Conservation (phyloP, 2,113 vertebrate genomes). For the Elaphurus davidianus region DNA sequence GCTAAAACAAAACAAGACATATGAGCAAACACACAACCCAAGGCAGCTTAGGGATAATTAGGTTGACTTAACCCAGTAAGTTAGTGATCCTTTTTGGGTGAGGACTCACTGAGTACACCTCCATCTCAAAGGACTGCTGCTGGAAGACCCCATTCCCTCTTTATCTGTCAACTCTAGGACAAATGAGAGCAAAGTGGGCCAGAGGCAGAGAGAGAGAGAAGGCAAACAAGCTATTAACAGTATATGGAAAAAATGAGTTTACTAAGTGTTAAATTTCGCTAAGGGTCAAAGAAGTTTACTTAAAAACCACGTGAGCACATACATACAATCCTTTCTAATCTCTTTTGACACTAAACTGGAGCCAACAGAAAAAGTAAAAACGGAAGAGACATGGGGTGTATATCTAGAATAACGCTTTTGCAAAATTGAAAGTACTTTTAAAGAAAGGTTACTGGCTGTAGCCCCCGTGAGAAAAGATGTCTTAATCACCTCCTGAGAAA, state of each 20-base stretch:
- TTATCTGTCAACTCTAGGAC: slow-evolving; percentile 76
- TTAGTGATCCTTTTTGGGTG: slow-evolving; percentile 86
- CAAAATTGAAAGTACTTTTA: slow-evolving; percentile 56
- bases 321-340: slow-evolving; percentile 69
- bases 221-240: slow-evolving; percentile 44
- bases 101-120: slow-evolving; percentile 83
- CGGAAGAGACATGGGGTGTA: slow-evolving; percentile 36
- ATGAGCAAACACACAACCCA: slow-evolving; percentile 69
- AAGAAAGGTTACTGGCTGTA: slow-evolving; percentile 44
- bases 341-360: slow-evolving; percentile 59
- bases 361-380: slow-evolving; percentile 47
- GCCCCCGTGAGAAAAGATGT: slow-evolving; percentile 56
- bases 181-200: slow-evolving; percentile 37
- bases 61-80: slow-evolving; percentile 83
- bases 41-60: slow-evolving; percentile 83
- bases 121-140: slow-evolving; percentile 80
- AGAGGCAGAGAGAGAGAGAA: neutral
- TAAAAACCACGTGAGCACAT: slow-evolving; percentile 8
- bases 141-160: slow-evolving; percentile 74
- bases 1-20: slow-evolving; percentile 74
- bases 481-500: slow-evolving; percentile 42
- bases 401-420: slow-evolving; percentile 36
- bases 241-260: neutral
- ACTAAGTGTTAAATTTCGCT: slow-evolving; percentile 71
- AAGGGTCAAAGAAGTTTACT: slow-evolving; percentile 65